These are phyloP conservation scores for Gobio occitaniae DNA, from an alignment of 2,797 vertebrate species.

Conservation along the genomic window DNA sequence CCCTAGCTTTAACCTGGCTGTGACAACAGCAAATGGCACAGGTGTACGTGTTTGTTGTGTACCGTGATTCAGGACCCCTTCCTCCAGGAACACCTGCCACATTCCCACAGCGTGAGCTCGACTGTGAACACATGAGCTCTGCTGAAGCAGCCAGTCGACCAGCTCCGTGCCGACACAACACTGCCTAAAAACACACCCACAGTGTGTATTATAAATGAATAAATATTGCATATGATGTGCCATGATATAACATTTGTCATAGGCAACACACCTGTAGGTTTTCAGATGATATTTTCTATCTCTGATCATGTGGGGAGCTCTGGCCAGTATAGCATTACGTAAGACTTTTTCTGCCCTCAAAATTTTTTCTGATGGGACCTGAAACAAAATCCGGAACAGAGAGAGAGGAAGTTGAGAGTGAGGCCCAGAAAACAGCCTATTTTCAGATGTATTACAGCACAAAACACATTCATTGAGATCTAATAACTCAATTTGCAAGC, in stretches of 20 bases:
- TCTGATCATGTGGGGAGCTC: constrained; percentile 98
- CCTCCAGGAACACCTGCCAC: constrained; percentile 96
- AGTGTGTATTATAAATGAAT: not conserved
- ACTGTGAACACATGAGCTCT: constrained; percentile 94
- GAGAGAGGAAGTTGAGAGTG: too few relatives aligned
- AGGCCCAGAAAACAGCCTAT: constrained; percentile 16
- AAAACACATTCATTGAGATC: constrained; percentile 49
- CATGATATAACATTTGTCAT: not conserved
- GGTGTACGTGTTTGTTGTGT: constrained; percentile 4
- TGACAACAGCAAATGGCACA: not conserved
- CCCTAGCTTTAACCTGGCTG: not conserved
- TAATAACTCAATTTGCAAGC: constrained; percentile 38
- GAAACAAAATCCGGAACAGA: constrained; percentile 22
- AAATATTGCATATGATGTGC: not conserved
- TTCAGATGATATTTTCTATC: constrained; percentile 98
- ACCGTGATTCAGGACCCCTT: constrained; percentile 96
- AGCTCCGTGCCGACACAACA: constrained; percentile 97
- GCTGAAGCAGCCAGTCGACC: constrained; percentile 96
- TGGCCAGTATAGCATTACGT: constrained; percentile 90
- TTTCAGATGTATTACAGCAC: not conserved
- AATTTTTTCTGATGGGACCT: constrained; percentile 97
- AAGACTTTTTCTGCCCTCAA: constrained; percentile 93
- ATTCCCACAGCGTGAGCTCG: constrained; percentile 95
- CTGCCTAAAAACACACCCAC: constrained; percentile 79
- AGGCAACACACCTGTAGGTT: constrained; percentile 88